Base-by-base conservation (phyloP, 2,888 invertebrate genomes). In the Clunio marinus region DNA sequence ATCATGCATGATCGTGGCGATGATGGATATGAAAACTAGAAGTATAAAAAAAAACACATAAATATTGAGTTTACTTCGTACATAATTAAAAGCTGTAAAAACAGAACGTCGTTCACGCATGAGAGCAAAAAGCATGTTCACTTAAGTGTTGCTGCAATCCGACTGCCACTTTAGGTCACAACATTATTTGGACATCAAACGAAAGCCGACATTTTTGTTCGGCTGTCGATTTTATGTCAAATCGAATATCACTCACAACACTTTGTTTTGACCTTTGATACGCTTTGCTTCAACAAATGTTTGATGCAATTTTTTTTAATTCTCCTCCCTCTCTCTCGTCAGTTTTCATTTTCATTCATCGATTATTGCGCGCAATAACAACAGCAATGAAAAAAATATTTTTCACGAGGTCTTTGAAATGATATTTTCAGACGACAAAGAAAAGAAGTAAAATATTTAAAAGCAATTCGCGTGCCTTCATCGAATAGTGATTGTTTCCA, bases 211-310 rank as follows among this genome's bases (percentile, higher is more conserved):
- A 45, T 45, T 60, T 60, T 58, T 58, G 58, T 58, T 58, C 27
- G 25, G 25, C 62, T 37, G 62, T 62, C 62, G 62, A n/a, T 62
- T 37, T 37, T 62, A 41, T 37, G 62, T 62, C 62, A 62, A 62
- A 62, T 62, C 22, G 51, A 51, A 51, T 8, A 7, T 41, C 41
- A 13, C 41, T 3, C 41, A 41, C 13, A 41, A 41, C 3, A 4
- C 17, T 51, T 17, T 15, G 51, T 17, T 20, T 51, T n/a, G 51
- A 51, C 51, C 51, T 51, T 51, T 51, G 51, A 51, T 51, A 41
- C 51, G 51, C 51, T 17, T 22, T 51, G n/a, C n/a, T n/a, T n/a
- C n/a, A n/a, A 51, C 22, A 20, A 22, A 51, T 51, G 51, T 51
- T 51, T 17, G 51, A 51, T 51, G 51, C 51, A 51, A 51, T 51